These are phyloP conservation scores for Callosobruchus maculatus DNA, from an alignment of 2,888 invertebrate species.

Conservation along the genomic window DNA sequence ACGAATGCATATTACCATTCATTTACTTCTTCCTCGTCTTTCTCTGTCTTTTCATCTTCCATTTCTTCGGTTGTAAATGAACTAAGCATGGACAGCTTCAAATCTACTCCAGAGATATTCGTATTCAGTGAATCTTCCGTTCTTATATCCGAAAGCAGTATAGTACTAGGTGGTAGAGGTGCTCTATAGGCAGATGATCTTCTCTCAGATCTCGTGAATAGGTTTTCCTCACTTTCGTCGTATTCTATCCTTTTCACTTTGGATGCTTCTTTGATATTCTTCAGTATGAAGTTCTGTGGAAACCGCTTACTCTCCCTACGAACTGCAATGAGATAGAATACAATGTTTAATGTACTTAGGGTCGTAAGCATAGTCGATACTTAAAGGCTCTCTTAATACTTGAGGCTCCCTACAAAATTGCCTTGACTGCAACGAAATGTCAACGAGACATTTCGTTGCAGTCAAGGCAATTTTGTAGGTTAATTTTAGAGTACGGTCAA, in stretches of 20 bases:
- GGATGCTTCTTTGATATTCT: constrained; percentile 22
- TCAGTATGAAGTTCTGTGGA: constrained; percentile 21
- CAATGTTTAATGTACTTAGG: too few species aligned
- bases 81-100: background rate
- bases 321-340: background rate
- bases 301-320: background rate
- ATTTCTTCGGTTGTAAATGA: background rate
- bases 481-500: too few species aligned
- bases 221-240: constrained; percentile 18
- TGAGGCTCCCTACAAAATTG: too few species aligned
- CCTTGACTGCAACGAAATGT: too few species aligned
- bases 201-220: background rate
- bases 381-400: too few species aligned
- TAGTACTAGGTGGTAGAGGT: background rate
- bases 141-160: background rate
- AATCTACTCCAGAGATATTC: background rate
- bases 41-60: background rate
- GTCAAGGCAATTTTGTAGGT: too few species aligned
- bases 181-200: constrained; percentile 1
- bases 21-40: background rate
- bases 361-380: too few species aligned
- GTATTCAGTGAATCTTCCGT: background rate
- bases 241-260: constrained; percentile 25
- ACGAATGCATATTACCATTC: background rate
- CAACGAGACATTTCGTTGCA: too few species aligned